These are phyloP conservation scores for Saguinus midas DNA, from an alignment of 2,113 vertebrate species.

Conservation along the genomic window DNA sequence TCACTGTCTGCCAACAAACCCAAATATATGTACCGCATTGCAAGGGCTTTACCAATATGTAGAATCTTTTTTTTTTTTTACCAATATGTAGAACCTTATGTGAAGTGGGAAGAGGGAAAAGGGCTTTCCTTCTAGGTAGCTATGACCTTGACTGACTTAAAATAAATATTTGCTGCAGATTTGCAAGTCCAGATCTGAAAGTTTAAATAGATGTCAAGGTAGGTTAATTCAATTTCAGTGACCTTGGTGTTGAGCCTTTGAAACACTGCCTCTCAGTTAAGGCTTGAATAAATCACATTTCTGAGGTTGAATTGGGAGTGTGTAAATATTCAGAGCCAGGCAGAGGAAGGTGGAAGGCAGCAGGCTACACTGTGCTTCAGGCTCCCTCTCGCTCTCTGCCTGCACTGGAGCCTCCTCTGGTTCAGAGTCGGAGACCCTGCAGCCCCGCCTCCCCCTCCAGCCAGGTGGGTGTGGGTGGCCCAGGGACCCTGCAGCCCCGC, in stretches of 20 bases:
- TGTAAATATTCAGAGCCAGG: not conserved
- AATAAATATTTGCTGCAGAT: not conserved
- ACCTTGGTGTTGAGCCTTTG: not conserved
- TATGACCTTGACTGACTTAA: not conserved
- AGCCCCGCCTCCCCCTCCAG: not conserved
- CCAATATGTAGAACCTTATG: fast-evolving
- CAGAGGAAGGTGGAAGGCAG: not conserved
- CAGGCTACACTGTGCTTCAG: not conserved
- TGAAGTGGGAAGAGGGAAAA: not conserved
- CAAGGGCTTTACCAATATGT: fast-evolving
- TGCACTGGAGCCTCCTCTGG: not conserved
- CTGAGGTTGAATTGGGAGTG: not conserved
- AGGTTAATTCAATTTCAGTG: not conserved
- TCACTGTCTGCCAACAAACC: fast-evolving
- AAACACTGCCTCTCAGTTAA: not conserved
- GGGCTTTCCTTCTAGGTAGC: not conserved
- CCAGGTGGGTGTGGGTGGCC: not conserved
- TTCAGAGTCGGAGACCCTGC: not conserved
- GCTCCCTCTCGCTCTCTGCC: no score
- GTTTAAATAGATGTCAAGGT: not conserved
- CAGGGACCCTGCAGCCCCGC: not conserved
- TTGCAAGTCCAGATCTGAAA: not conserved
- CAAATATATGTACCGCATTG: fast-evolving
- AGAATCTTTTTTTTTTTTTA: not conserved
- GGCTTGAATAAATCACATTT: not conserved